Evolutionary conservation across 1,140 invertebrate species (phyloP), one percentile per base, ranked within the genome.

Genomic region (Meteorus sp.): DNA sequence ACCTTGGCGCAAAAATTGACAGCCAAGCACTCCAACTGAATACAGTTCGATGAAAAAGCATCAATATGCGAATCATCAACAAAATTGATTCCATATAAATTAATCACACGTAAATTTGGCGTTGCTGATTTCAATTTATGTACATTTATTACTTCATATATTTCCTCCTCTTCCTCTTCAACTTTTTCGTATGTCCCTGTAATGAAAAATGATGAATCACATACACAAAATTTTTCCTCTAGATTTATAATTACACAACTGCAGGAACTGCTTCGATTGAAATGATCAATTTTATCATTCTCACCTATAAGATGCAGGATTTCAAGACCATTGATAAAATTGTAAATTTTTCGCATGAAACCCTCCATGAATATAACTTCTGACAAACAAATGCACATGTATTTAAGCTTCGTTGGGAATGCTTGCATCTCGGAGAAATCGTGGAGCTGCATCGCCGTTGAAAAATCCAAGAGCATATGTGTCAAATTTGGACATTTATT

Each of bases 341-440:
- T 99, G 77, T 99, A 99, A 62, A 99, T 99, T 80, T 99, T 97
- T 59, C 98, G 83, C 95, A 99, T 99, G 74, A 99, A 99, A n/a
- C 97, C 98, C 79, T 99, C 98, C 91, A 99, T 96, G 78, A 99
- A 99, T 73, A 99, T 99, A 44, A 99, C 97, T 78, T 99, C 97
- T 0, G 95, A 98, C 0, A 99, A 81, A 69, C 97, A 99, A 68
- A 99, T 94, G 75, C 96, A 98, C 81, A 99, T 87, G 70, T 95
- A 97, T 23, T 89, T 87, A 4, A 99, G 80, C 75, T 98, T 98
- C n/a, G 96, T 97, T 9, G 98, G 98, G 80, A 99, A 99, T 5
- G 94, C 90, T 77, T 97, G 94, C 83, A 99, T 89, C 74, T 99
- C 97, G 55, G 94, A 98, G 83, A 99, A 99, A 75, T 99, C 98